Percentiles rank a stretch among this genome's conserved stretches.
Conservation (phyloP, 2,888 invertebrate genomes). For the Sussaba pulchella region DNA sequence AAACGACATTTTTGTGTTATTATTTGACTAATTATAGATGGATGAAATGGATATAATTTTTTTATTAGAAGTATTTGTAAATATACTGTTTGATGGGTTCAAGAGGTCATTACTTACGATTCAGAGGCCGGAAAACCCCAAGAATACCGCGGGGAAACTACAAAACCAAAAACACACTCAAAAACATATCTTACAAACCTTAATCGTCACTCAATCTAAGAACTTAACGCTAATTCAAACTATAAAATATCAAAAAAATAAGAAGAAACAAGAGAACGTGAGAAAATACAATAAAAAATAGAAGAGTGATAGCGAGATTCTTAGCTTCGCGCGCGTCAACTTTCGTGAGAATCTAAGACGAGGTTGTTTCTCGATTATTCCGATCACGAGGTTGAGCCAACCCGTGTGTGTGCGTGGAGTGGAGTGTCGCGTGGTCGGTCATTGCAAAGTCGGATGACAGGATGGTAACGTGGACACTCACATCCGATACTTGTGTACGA, state of each 20-base stretch:
- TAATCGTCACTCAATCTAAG: no score
- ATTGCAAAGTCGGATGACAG: slow-evolving; percentile 2
- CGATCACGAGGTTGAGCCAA: slow-evolving; percentile 16
- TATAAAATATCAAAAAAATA: neutral
- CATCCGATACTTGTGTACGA: neutral
- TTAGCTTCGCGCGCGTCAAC: slow-evolving; percentile 28
- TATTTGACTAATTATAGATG: no score
- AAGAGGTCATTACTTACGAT: no score
- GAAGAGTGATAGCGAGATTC: no score
- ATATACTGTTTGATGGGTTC: no score
- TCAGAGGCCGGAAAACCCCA: no score
- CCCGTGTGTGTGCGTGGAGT: slow-evolving; percentile 17
- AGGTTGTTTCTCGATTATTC: slow-evolving; percentile 36
- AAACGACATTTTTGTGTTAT: no score
- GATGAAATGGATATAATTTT: no score
- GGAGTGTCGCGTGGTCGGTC: slow-evolving; percentile 27
- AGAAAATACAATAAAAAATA: slow-evolving; percentile 14
- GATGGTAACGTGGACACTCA: neutral
- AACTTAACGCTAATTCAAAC: neutral
- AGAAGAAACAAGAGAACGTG: neutral
- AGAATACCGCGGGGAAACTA: no score
- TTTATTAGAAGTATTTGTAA: no score
- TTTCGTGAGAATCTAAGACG: slow-evolving; percentile 57
- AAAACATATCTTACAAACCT: no score
- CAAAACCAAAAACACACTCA: no score